Conservation (phyloP, 2,888 invertebrate species). For the Apodemia mormo region DNA sequence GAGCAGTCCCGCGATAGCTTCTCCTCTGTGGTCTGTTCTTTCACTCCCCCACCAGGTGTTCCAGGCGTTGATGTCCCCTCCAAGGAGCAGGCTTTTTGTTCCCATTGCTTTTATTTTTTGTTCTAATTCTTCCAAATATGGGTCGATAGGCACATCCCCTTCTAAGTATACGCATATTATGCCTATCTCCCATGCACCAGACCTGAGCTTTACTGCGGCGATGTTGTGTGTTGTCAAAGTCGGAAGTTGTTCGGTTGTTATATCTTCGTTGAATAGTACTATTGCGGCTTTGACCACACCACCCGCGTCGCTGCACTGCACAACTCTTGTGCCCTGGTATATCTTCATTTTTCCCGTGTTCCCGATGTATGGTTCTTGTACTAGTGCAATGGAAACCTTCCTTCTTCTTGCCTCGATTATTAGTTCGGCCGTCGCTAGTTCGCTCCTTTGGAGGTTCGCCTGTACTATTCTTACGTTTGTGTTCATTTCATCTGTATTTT, state of each 20-base stretch:
- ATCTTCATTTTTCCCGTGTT: background rate
- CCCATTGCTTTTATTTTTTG: no score
- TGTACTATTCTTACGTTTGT: background rate
- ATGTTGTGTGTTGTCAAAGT: background rate
- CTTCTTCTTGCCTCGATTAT: no score
- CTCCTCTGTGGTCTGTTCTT: background rate
- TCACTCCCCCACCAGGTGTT: background rate
- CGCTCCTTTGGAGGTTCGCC: no score
- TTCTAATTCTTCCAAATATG: no score
- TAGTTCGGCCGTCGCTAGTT: no score
- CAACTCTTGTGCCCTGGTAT: background rate
- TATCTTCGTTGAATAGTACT: background rate
- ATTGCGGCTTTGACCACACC: background rate
- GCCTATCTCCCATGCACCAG: background rate
- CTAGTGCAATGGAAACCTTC: background rate
- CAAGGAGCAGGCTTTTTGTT: no score
- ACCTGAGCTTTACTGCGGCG: background rate
- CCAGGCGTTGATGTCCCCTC: no score
- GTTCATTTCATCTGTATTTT: background rate
- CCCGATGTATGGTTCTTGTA: conserved; percentile 8
- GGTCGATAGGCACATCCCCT: background rate
- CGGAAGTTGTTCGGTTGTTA: background rate
- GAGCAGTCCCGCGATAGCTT: background rate
- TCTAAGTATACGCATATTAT: background rate
- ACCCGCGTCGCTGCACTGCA: background rate